Conservation (phyloP, 1,140 invertebrate species). For the Drusus annulatus region DNA sequence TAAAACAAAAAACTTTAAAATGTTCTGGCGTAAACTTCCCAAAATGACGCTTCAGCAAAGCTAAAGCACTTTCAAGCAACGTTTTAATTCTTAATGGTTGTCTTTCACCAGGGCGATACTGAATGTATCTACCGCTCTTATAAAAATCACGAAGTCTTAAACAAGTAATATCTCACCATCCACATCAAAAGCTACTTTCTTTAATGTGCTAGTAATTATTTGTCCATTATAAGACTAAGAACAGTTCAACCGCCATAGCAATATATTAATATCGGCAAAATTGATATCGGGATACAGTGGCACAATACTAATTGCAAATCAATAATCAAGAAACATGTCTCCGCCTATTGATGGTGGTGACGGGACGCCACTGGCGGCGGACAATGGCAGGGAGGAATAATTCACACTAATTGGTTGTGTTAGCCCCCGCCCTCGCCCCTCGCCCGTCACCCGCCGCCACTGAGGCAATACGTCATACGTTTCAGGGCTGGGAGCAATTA, state of each 20-base stretch:
- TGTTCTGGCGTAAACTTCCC: too few species aligned
- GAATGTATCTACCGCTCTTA: too few species aligned
- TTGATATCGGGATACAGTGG: neutral
- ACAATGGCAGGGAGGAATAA: slow-evolving; percentile 51
- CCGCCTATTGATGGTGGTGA: neutral
- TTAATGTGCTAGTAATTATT: too few species aligned
- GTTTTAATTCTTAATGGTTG: too few species aligned
- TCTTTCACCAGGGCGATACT: too few species aligned
- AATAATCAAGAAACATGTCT: slow-evolving; percentile 58
- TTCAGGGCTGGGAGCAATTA: neutral
- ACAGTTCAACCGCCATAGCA: neutral
- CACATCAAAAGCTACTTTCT: too few species aligned
- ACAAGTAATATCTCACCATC: too few species aligned
- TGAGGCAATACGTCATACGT: slow-evolving; percentile 23
- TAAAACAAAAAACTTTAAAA: too few species aligned
- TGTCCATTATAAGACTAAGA: too few species aligned
- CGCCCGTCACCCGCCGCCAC: slow-evolving; percentile 15
- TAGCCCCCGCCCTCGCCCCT: neutral
- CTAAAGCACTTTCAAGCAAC: too few species aligned
- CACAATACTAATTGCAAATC: slow-evolving; percentile 56
- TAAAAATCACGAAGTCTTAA: too few species aligned
- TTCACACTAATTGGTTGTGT: slow-evolving; percentile 57
- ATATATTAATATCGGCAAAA: neutral
- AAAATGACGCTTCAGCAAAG: too few species aligned
- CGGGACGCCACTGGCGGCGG: slow-evolving; percentile 32